Evolutionary conservation across 2,113 vertebrate genomes (phyloP).

Genomic region (Rhodinocichla rosea): DNA sequence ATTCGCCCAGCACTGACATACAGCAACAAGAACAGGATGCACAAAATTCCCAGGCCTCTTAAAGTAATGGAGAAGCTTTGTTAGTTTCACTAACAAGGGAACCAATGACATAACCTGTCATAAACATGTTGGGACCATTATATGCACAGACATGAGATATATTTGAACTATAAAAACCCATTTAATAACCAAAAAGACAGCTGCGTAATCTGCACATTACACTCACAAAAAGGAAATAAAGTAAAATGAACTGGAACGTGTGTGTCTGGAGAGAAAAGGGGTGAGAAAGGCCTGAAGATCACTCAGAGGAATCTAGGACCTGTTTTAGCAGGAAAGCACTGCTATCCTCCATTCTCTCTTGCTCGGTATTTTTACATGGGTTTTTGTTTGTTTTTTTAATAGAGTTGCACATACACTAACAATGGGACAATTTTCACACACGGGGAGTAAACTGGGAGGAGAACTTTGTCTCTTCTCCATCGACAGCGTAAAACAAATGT

Average conservation of each 20-base stretch:
- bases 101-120: slow-evolving; percentile 60
- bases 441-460: background rate
- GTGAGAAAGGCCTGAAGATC: background rate
- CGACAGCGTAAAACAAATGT: accelerated
- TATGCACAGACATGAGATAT: background rate
- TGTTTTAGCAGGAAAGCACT: background rate
- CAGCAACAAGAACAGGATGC: slow-evolving; percentile 62
- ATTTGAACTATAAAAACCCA: slow-evolving; percentile 35
- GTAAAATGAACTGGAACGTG: slow-evolving; percentile 5
- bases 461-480: background rate
- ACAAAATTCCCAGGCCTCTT: slow-evolving; percentile 63
- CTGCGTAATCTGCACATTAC: slow-evolving; percentile 14
- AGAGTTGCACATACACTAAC: background rate
- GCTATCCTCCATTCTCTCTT: background rate
- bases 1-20: slow-evolving; percentile 51
- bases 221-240: slow-evolving; percentile 59
- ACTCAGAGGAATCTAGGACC: background rate
- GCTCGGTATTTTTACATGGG: background rate
- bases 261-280: background rate
- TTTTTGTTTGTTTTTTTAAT: background rate
- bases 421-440: background rate
- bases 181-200: slow-evolving; percentile 56
- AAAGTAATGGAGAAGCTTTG: slow-evolving; percentile 42
- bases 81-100: slow-evolving; percentile 39
- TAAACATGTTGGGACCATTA: slow-evolving; percentile 51